Base-by-base conservation (phyloP, 2,113 vertebrate genomes). In the Gallinago undulata region DNA sequence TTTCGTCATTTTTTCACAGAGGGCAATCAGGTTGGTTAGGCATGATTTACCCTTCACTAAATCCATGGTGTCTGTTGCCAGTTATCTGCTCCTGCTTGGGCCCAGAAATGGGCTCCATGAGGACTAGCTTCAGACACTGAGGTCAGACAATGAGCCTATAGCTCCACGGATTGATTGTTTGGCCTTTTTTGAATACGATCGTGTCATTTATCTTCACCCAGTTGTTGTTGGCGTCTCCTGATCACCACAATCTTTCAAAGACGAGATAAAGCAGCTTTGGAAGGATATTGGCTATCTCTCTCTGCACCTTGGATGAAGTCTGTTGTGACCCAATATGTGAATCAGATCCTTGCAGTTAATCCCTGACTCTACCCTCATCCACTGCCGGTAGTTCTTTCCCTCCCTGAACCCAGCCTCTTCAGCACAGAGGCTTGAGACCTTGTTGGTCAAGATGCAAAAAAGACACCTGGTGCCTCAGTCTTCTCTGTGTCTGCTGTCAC, bases 191-290 rank as follows among this genome's bases (percentile, higher is more conserved):
- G 0, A 84, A 81, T 18, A 30, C 7, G 10, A 0, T 1, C 35
- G 7, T 78, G 53, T 14, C 30, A 39, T 53, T 79, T 83, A 83
- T 21, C 3, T 48, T 70, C 5, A 24, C 48, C 1, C 21, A 33
- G 13, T 25, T 75, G 7, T 25, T 75, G 7, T 6, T 62, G 9
- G 4, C 39, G 24, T 84, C 41, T 25, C 21, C 45, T 72, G 9
- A 55, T 33, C 27, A 43, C 37, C 19, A 62, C 25, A 79, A 8
- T 7, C 28, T 66, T 56, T 83, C 45, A 57, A 85, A 67, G 35
- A 27, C 0, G 0, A 74, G 3, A 75, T 10, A 77, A 90, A 84
- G 4, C 17, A 75, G 11, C 7, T 75, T 72, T 80, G 8, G 25
- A 72, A 62, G 13, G 15, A 67, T 48, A 4, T 21, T 75, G 18